Evolutionary conservation across 1,140 invertebrate genomes (phyloP).

Genomic region (Semibalanus balanoides): DNA sequence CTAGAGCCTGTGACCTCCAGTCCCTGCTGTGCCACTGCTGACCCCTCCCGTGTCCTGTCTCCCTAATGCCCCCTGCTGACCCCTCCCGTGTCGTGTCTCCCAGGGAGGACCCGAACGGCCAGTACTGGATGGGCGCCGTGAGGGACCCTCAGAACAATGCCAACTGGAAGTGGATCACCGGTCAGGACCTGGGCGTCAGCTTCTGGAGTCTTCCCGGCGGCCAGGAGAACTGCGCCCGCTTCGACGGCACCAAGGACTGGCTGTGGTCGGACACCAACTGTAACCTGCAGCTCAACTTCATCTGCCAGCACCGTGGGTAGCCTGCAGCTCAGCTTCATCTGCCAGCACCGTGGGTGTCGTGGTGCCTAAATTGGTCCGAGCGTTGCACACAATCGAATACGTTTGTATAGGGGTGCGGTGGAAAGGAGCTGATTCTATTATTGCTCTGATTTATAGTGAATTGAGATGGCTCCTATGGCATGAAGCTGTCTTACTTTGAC

Average conservation of each 20-base stretch:
- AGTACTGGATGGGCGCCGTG: conserved; percentile 88
- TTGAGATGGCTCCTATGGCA: no score
- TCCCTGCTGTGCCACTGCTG: no score
- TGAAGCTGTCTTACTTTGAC: no score
- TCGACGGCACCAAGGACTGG: conserved; percentile 86
- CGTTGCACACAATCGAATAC: no score
- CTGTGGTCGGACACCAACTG: conserved; percentile 89
- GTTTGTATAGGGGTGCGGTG: no score
- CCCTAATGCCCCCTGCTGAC: no score
- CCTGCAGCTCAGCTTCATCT: conserved; percentile 71
- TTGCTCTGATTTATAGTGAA: no score
- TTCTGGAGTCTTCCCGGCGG: conserved; percentile 82
- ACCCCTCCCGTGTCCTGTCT: no score
- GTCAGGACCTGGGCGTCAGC: conserved; percentile 71
- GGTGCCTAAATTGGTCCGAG: no score
- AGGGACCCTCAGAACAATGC: conserved; percentile 58
- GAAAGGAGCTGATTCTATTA: no score
- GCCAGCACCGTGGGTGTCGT: conserved; percentile 87
- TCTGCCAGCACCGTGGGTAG: conserved; percentile 82
- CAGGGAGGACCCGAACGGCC: conserved; percentile 73
- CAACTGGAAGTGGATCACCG: conserved; percentile 79
- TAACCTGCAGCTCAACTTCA: conserved; percentile 67
- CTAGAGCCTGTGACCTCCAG: no score
- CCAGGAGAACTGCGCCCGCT: conserved; percentile 70
- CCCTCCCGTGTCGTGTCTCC: conserved; percentile 8